Evolutionary conservation across 64 coral and sea anemone genomes (phyloP).

Genomic region (Acropora tenuis): DNA sequence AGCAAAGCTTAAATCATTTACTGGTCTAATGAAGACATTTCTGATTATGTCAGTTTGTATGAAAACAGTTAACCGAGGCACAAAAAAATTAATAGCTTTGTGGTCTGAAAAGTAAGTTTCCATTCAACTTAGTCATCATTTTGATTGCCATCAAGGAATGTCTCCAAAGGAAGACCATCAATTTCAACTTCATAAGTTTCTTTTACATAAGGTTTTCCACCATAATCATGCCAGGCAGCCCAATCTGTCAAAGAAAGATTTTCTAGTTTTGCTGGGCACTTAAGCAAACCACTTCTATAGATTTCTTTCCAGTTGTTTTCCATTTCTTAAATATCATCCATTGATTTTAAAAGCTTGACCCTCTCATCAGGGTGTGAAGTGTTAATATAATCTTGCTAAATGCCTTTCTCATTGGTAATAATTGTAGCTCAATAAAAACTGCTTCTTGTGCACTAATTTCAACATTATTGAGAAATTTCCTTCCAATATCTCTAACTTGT

Average conservation of each 20-base stretch:
- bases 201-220: constrained; percentile 66
- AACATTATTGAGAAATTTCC: constrained; percentile 54
- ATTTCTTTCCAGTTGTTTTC: constrained; percentile 54
- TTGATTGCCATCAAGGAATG: constrained; percentile 69
- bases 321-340: constrained; percentile 39
- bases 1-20: too few species aligned
- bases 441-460: constrained; percentile 58
- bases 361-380: constrained; percentile 48
- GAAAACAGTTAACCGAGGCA: too few species aligned
- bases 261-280: constrained; percentile 49
- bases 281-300: constrained; percentile 25
- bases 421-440: constrained; percentile 39
- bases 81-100: background rate
- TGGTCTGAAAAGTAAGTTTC: constrained; percentile 44
- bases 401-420: constrained; percentile 35
- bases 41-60: too few species aligned
- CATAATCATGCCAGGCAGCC: constrained; percentile 43
- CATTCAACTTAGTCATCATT: constrained; percentile 57
- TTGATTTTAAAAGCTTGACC: constrained; percentile 33
- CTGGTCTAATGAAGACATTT: too few species aligned
- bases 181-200: constrained; percentile 54
- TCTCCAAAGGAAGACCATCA: constrained; percentile 77
- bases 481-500: constrained; percentile 58
- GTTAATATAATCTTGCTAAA: constrained; percentile 35
- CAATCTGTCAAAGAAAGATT: constrained; percentile 50